Evolutionary conservation across 2,888 invertebrate genomes (phyloP).

Genomic region (Cepaea hortensis): DNA sequence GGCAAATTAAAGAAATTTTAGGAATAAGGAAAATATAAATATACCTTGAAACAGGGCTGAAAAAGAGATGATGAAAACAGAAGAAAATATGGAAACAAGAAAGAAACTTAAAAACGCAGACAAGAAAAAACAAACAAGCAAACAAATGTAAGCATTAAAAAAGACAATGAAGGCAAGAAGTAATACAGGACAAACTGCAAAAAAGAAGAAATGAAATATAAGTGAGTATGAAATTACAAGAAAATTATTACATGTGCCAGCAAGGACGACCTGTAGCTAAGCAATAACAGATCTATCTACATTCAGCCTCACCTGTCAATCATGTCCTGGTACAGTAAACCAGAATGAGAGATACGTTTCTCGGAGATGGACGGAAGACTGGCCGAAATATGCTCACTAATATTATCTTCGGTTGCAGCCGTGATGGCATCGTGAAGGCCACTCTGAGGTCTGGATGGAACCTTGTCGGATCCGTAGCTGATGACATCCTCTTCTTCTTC

Average conservation of each 20-base stretch:
- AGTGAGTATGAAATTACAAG: too few species aligned
- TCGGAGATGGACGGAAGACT: slow-evolving; percentile 57
- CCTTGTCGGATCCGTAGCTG: slow-evolving; percentile 59
- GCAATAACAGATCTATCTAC: neutral
- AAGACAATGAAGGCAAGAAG: neutral
- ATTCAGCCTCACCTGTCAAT: slow-evolving; percentile 35
- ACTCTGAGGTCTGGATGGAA: slow-evolving; percentile 52
- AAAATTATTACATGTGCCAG: too few species aligned
- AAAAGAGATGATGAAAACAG: neutral
- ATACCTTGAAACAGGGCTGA: neutral
- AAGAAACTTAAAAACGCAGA: neutral
- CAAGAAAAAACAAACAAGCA: too few species aligned
- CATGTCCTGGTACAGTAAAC: slow-evolving; percentile 43
- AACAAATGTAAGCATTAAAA: neutral
- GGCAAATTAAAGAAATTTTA: neutral
- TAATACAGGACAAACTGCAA: too few species aligned
- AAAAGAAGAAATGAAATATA: too few species aligned
- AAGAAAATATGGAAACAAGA: neutral
- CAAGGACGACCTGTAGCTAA: neutral
- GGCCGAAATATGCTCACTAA: slow-evolving; percentile 57
- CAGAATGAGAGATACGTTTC: slow-evolving; percentile 56
- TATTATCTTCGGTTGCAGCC: slow-evolving; percentile 53
- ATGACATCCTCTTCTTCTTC: slow-evolving; percentile 52
- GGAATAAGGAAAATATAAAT: too few species aligned
- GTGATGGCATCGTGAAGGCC: slow-evolving; percentile 12